Evolutionary conservation across 2,113 vertebrate species (phyloP), one percentile per base, ranked within the genome.

Genomic region (Emydocephalus ijimae): DNA sequence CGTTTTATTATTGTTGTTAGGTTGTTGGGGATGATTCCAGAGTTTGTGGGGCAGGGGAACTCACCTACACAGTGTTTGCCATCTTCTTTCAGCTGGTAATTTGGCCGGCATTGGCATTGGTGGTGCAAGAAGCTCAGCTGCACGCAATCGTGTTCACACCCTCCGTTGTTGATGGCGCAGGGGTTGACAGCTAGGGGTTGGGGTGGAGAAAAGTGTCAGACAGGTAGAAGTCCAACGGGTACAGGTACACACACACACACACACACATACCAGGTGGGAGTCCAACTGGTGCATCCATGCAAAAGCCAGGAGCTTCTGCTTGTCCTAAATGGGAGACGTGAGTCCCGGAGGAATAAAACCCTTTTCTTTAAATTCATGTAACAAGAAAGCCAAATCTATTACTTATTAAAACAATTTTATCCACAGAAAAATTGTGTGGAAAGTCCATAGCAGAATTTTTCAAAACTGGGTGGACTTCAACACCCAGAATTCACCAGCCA

Each of bases 131-230:
- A 94, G 0, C 98, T 98, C 96, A 99, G 97, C 97, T 99, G 98
- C 88, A 98, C 93, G 0, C 99, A 99, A 92, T 97, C 94, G 11
- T 99, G 99, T 87, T 99, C 98, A 0, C 99, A 99, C 94, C 99
- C 99, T 0, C 99, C 99, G 0, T 99, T 99, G 94, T 98, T 97
- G 91, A 99, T 87, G 18, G 98, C 88, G 0, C 99, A 99, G 0
- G 98, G 97, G 95, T 96, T 97, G 89, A 98, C 91, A 1, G 98
- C 99, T 99, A 23, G 8, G 0, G 90, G 52, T 29, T 5, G 86
- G 86, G 15, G 8, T 4, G 8, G 0, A 5, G 15, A 59, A 45
- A 45, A 91, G 0, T 15, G 0, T 74, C 15, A 74, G n/a, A 3
- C n/a, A 3, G 69, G 69, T 74, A 10, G 6, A 39, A 34, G 15